Evolutionary conservation across 2,888 invertebrate genomes (phyloP).

Genomic region (Lucinisca nassula): DNA sequence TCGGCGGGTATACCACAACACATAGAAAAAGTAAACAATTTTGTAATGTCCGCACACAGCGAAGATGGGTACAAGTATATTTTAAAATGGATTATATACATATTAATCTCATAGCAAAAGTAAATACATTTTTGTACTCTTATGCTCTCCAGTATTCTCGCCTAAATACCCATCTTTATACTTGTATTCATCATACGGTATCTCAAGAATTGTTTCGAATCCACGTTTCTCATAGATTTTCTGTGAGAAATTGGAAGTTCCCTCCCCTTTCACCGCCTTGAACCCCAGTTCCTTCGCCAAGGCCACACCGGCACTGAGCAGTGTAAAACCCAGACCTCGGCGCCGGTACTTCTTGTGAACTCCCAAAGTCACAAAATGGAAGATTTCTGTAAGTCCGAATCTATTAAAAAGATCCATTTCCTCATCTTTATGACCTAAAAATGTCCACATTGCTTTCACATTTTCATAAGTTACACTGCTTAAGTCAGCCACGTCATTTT

Average conservation of each 20-base stretch:
- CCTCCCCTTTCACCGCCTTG: conserved; percentile 59
- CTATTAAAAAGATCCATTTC: conserved; percentile 48
- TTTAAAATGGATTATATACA: too few species aligned
- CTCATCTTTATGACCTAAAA: conserved; percentile 46
- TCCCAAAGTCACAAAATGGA: conserved; percentile 61
- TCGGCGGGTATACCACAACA: too few species aligned
- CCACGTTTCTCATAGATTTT: conserved; percentile 57
- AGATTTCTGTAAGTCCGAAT: conserved; percentile 42
- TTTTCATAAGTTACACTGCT: conserved; percentile 37
- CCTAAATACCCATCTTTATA: conserved; percentile 46
- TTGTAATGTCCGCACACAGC: too few species aligned
- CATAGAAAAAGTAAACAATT: too few species aligned
- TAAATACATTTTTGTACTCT: conserved; percentile 49
- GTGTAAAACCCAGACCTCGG: conserved; percentile 51
- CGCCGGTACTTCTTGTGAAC: conserved; percentile 60
- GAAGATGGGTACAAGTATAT: too few species aligned
- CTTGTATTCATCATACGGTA: conserved; percentile 56
- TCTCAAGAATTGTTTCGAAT: conserved; percentile 43
- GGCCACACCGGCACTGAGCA: conserved; percentile 52
- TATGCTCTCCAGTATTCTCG: conserved; percentile 58
- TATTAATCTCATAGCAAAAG: too few species aligned
- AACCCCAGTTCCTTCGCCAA: conserved; percentile 55
- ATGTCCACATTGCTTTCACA: conserved; percentile 41
- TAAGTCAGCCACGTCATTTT: conserved; percentile 19
- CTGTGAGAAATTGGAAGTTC: conserved; percentile 65